These are phyloP conservation scores for Acipenser ruthenus DNA, from an alignment of 2,797 vertebrate species.

Conservation along the genomic window DNA sequence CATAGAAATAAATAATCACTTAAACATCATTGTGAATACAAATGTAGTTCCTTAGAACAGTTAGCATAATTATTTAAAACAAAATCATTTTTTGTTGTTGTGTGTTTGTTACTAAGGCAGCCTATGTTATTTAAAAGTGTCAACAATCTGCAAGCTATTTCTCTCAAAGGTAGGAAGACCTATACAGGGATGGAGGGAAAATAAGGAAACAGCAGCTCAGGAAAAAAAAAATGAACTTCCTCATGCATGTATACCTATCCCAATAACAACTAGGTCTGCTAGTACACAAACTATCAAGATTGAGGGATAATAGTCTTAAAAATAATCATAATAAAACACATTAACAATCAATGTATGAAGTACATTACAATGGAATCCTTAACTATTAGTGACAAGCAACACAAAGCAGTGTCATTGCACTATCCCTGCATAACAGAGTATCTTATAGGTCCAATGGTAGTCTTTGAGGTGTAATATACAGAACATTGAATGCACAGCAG, in stretches of 20 bases:
- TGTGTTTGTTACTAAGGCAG: conserved; percentile 57
- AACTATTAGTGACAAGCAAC: background rate
- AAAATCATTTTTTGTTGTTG: conserved; percentile 28
- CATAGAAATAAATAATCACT: conserved; percentile 69
- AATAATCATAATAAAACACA: too few species aligned
- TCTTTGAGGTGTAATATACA: background rate
- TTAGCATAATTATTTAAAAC: conserved; percentile 48
- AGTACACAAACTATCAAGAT: conserved; percentile 6
- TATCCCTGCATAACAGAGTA: background rate
- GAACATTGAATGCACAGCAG: background rate
- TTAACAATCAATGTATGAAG: too few species aligned
- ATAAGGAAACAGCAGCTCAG: conserved; percentile 35
- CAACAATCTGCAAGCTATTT: conserved; percentile 45
- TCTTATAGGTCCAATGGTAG: background rate
- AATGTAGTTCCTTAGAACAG: conserved; percentile 47
- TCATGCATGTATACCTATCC: conserved; percentile 42
- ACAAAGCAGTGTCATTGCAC: conserved; percentile 15
- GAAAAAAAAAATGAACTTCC: conserved; percentile 31
- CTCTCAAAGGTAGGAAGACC: conserved; percentile 39
- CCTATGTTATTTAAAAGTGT: conserved; percentile 49
- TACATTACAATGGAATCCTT: too few species aligned
- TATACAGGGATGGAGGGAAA: conserved; percentile 28
- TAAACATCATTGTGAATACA: conserved; percentile 55
- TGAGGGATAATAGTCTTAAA: too few species aligned
- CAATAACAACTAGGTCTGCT: conserved; percentile 33